A percentile compares a stretch with the other conserved stretches of the same genome.
Conservation (phyloP, 2,113 vertebrate genomes). For the Amia ocellicauda region DNA sequence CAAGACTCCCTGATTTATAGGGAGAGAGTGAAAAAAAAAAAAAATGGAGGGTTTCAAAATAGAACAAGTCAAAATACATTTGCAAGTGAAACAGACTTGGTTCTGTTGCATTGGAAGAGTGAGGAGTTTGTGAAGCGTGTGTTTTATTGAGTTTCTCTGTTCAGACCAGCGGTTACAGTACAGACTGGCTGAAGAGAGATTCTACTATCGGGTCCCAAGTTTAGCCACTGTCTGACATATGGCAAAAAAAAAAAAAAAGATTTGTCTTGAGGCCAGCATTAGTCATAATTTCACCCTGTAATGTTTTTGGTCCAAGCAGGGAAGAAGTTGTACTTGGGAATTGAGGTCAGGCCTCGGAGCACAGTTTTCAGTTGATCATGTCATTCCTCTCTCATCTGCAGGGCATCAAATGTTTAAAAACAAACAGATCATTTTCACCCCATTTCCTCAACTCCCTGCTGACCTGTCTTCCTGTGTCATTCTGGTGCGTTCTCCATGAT, state of each 20-base stretch:
- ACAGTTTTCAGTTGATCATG: neutral
- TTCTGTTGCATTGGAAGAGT: slow-evolving; percentile 59
- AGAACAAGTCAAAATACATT: slow-evolving; percentile 59
- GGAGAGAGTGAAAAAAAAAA: slow-evolving; percentile 29
- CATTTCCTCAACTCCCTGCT: no score
- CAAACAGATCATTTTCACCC: no score
- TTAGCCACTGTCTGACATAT: slow-evolving; percentile 40
- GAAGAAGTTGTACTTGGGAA: neutral
- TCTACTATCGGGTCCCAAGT: slow-evolving; percentile 47
- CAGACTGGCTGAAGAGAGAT: slow-evolving; percentile 38
- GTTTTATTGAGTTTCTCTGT: slow-evolving; percentile 47
- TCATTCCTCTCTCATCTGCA: no score
- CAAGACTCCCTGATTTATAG: slow-evolving; percentile 56
- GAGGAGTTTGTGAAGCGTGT: slow-evolving; percentile 50
- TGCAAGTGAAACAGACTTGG: slow-evolving; percentile 52
- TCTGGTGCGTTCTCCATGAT: slow-evolving; percentile 28
- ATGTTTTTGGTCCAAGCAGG: slow-evolving; percentile 6
- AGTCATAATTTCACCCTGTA: slow-evolving; percentile 20
- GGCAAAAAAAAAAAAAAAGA: slow-evolving; percentile 40
- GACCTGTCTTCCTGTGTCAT: no score
- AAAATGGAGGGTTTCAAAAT: slow-evolving; percentile 55
- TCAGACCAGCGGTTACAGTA: slow-evolving; percentile 43
- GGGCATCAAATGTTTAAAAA: no score
- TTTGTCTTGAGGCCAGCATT: slow-evolving; percentile 41
- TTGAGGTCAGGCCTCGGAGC: slow-evolving; percentile 17